Base-by-base conservation (phyloP, 1,140 invertebrate genomes). In the Callitettix versicolor region DNA sequence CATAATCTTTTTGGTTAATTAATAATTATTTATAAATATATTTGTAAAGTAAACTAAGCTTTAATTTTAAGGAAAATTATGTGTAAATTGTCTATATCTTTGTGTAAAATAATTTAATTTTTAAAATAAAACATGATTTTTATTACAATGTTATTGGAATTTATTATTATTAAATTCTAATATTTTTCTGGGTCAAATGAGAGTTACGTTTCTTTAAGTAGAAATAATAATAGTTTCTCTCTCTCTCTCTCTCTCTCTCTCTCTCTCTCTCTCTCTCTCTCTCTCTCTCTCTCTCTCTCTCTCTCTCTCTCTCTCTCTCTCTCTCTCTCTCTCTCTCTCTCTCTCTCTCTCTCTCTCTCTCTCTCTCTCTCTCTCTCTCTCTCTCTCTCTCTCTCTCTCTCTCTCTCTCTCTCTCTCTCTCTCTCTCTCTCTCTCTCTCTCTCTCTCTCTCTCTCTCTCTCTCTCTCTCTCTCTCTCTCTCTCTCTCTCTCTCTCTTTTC, bases 1-100 rank as follows among this genome's bases (percentile, higher is more conserved):
- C 70, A 73, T 63, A 71, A 73, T 57, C 14, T 49, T 22, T 49
- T 49, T 21, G 26, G 9, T 30, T 30, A 30, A n/a, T n/a, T n/a
- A n/a, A n/a, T n/a, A n/a, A n/a, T n/a, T n/a, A n/a, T n/a, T n/a
- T n/a, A n/a, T n/a, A n/a, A n/a, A 30, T 30, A 9, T 30, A 30
- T 3, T 9, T 30, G 26, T 30, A 30, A 30, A 4, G 3, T 30
- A 30, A 9, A 9, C 3, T 30, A 30, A 30, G 26, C 9, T 30
- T 30, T 30, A 9, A 30, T 30, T 30, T 30, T 30, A n/a, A 30
- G 26, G 26, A 30, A 4, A 30, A 30, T 30, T 30, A 4, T 30
- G 26, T 30, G 9, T 30, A 30, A 30, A 30, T 4, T 30, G 9
- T 4, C 26, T 30, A n/a, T n/a, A n/a, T n/a, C n/a, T n/a, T n/a